A percentile compares a stretch with the other conserved stretches of the same genome.
Evolutionary conservation across 2,113 vertebrate species (phyloP).

Genomic region (Notarius quadriscutis): DNA sequence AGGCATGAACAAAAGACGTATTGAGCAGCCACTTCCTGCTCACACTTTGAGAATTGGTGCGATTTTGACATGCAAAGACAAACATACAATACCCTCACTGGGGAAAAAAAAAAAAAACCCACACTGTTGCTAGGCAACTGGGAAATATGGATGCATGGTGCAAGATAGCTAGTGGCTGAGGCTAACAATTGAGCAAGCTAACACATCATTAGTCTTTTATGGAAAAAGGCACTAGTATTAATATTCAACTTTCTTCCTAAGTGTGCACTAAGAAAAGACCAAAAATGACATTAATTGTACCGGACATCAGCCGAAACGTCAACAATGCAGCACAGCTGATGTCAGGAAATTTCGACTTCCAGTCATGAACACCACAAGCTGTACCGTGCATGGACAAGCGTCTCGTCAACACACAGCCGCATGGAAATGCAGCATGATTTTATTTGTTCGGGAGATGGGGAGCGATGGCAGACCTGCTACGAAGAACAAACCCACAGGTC

Average conservation of each 20-base stretch:
- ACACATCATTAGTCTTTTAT: not conserved
- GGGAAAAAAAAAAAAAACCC: not conserved
- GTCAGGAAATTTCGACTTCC: not conserved
- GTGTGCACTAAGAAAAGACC: not conserved
- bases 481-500: not conserved
- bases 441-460: not conserved
- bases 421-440: not conserved
- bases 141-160: not conserved
- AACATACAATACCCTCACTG: not conserved
- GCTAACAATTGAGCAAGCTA: not conserved
- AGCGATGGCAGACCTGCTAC: not conserved
- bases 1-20: conserved; percentile 13
- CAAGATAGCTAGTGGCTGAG: not conserved
- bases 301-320: not conserved
- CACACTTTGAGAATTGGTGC: conserved; percentile 2
- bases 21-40: not conserved
- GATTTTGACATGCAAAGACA: conserved; percentile 26
- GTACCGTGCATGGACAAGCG: not conserved
- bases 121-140: conserved; percentile 16
- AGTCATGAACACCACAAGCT: not conserved
- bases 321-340: not conserved
- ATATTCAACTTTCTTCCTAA: not conserved
- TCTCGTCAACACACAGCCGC: not conserved
- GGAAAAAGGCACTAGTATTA: too few relatives aligned
- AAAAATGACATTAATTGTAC: not conserved